Evolutionary conservation across 2,113 vertebrate species (phyloP).

Genomic region (Grus americana): DNA sequence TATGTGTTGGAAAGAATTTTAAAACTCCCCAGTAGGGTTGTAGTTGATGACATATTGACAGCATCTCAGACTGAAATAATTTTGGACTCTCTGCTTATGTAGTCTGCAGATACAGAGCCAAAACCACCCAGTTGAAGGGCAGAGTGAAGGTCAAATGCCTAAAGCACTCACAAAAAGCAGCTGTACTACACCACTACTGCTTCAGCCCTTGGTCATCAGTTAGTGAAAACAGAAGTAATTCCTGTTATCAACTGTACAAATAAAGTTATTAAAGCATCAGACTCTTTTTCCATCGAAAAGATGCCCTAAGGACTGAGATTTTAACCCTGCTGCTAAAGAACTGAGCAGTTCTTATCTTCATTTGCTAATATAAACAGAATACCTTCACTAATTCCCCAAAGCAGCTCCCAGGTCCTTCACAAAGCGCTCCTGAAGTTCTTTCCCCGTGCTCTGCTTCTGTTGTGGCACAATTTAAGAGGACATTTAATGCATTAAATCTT

Average conservation of each 20-base stretch:
- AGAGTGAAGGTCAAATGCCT: constrained; percentile 32
- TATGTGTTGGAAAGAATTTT: constrained; percentile 56
- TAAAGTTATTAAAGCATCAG: constrained; percentile 55
- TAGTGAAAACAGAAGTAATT: constrained; percentile 20
- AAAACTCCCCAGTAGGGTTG: constrained; percentile 37
- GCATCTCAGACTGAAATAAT: constrained; percentile 46
- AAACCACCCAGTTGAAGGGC: not conserved
- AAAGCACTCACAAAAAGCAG: not conserved
- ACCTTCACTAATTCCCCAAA: constrained; percentile 43
- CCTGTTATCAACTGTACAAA: constrained; percentile 51
- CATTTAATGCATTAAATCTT: not conserved
- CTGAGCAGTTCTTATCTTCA: constrained; percentile 47
- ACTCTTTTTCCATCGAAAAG: not conserved
- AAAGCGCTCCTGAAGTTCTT: not conserved
- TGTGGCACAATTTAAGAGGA: not conserved
- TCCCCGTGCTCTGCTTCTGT: not conserved
- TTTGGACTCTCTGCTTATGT: not conserved
- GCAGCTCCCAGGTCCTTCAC: not conserved
- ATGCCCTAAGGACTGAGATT: constrained; percentile 35
- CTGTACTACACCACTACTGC: not conserved
- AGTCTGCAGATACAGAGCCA: constrained; percentile 1
- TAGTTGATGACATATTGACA: constrained; percentile 55
- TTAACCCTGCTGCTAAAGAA: constrained; percentile 19
- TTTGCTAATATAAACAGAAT: constrained; percentile 54
- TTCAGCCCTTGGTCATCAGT: constrained; percentile 12